Evolutionary conservation across 2,113 vertebrate genomes (phyloP).

Genomic region (Otocyon megalotis): DNA sequence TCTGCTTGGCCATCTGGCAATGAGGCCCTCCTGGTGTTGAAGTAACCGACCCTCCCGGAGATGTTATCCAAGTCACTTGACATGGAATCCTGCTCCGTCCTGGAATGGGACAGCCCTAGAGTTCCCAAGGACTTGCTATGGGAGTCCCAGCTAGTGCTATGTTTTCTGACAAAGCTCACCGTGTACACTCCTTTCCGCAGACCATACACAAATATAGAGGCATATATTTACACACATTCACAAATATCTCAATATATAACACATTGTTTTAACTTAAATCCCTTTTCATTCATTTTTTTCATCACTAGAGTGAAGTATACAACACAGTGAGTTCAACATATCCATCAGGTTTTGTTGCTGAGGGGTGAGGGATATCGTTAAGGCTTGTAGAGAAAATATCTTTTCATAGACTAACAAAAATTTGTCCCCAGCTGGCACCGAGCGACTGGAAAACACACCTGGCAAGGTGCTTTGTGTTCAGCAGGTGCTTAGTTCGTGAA

Average conservation of each 20-base stretch:
- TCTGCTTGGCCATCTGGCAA: not conserved
- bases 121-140: not conserved
- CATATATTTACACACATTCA: not conserved
- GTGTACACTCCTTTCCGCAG: not conserved
- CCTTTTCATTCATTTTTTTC: constrained; percentile 4
- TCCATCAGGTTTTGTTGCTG: not conserved
- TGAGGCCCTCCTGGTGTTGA: not conserved
- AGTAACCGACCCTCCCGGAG: not conserved
- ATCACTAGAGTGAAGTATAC: not conserved
- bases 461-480: not conserved
- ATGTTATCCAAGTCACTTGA: not conserved
- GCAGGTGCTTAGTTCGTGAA: not conserved
- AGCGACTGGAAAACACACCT: not conserved
- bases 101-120: not conserved
- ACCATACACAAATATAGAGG: not conserved
- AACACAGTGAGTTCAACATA: not conserved
- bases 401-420: constrained; percentile 9
- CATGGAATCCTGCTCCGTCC: not conserved
- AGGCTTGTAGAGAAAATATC: not conserved
- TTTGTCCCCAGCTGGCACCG: not conserved
- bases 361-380: rapidly evolving
- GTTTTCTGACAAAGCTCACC: not conserved
- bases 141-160: not conserved
- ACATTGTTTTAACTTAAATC: not conserved
- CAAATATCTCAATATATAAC: not conserved